Percentiles rank a stretch among this genome's conserved stretches.
phyloP scores from a whole-genome alignment of 2,797 vertebrate genomes.

The Hafferia zeledoni region DNA sequence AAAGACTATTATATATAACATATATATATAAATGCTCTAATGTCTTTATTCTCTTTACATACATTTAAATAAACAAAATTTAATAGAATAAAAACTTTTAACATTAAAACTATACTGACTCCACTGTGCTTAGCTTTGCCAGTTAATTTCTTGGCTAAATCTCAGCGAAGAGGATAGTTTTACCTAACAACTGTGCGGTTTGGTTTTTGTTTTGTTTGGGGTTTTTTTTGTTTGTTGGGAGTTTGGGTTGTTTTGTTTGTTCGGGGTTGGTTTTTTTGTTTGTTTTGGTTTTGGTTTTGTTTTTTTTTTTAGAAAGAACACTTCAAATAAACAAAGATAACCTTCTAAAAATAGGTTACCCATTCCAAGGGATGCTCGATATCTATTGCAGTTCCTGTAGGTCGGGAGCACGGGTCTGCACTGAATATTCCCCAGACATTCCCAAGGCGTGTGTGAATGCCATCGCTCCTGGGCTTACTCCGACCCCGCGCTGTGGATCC shows the following conservation, averaged over 20 bases:
- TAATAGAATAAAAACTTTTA: neutral
- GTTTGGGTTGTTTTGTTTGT: neutral
- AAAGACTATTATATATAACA: neutral
- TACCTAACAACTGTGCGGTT: neutral
- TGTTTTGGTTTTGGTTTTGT: too few relatives aligned
- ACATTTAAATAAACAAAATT: neutral
- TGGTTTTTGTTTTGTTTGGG: too few relatives aligned
- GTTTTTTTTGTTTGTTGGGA: too few relatives aligned
- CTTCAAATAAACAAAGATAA: neutral
- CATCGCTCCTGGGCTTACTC: too few relatives aligned
- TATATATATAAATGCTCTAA: neutral
- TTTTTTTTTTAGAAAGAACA: neutral
- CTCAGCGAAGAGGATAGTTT: neutral
- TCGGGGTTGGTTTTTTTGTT: too few relatives aligned
- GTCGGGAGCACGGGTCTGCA: neutral
- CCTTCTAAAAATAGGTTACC: neutral
- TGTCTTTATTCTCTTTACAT: neutral
- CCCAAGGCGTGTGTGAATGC: fast-evolving
- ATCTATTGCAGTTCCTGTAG: neutral
- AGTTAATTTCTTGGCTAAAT: neutral
- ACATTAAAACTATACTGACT: neutral
- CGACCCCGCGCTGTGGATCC: neutral
- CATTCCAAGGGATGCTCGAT: neutral
- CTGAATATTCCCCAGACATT: fast-evolving
- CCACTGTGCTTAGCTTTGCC: neutral